phyloP scores from a whole-genome alignment of 2,888 invertebrate species.

The Parnassius apollo region DNA sequence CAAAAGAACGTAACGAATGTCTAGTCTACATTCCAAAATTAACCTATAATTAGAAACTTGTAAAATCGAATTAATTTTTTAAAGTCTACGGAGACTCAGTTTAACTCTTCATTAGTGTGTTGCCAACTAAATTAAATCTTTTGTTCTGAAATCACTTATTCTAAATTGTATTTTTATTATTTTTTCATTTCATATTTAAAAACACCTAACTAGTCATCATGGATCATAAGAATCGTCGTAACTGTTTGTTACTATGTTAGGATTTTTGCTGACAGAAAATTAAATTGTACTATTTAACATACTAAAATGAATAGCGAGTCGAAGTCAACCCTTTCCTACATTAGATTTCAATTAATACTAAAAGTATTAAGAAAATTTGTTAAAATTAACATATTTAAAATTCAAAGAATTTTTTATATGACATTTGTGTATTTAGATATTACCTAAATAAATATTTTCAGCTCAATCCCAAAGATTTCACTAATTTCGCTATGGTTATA shows the following conservation, averaged over 20 bases:
- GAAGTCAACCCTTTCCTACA: not conserved
- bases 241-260: slow-evolving; percentile 7
- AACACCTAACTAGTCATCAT: slow-evolving; percentile 18
- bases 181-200: slow-evolving; percentile 11
- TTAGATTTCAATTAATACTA: slow-evolving; percentile 4
- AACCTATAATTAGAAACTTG: slow-evolving; percentile 13
- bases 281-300: slow-evolving; percentile 17
- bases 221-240: slow-evolving; percentile 16
- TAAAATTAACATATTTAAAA: slow-evolving; percentile 4
- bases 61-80: slow-evolving; percentile 4
- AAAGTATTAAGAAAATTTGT: not conserved
- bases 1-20: slow-evolving; percentile 15
- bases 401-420: too few relatives aligned
- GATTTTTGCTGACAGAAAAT: slow-evolving; percentile 5
- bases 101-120: not conserved
- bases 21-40: slow-evolving; percentile 17
- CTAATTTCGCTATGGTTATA: too few relatives aligned
- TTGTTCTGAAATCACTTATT: slow-evolving; percentile 20
- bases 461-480: too few relatives aligned
- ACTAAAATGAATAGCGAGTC: not conserved
- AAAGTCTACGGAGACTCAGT: not conserved
- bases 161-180: slow-evolving; percentile 4
- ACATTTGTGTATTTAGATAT: too few relatives aligned
- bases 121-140: slow-evolving; percentile 12
- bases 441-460: too few relatives aligned